Percentiles rank a stretch among this genome's conserved stretches.
phyloP scores from a whole-genome alignment of 2,113 vertebrate species.

The Pachycephala philippinensis region DNA sequence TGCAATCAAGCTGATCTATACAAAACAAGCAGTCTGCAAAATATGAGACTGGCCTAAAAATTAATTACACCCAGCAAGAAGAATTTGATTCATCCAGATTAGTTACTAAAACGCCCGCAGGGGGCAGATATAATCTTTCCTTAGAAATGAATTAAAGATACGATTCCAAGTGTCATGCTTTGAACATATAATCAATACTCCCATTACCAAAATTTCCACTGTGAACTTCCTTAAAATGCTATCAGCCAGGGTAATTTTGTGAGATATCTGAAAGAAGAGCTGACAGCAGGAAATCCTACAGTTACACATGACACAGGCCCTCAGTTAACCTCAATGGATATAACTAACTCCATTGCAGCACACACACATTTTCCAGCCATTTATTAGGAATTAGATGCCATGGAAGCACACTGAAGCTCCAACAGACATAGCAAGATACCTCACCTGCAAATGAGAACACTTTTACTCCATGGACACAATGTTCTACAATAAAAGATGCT shows the following conservation, averaged over 20 bases:
- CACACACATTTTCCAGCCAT: not conserved
- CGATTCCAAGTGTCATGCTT: slow-evolving; percentile 32
- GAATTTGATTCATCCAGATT: slow-evolving; percentile 31
- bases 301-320: not conserved
- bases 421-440: not conserved
- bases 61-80: slow-evolving; percentile 63
- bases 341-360: not conserved
- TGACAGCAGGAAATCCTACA: not conserved
- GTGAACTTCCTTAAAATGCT: slow-evolving; percentile 37
- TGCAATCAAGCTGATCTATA: not conserved
- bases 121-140: slow-evolving; percentile 12
- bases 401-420: not conserved
- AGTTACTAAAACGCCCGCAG: not conserved
- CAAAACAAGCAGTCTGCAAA: not conserved
- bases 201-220: slow-evolving; percentile 52
- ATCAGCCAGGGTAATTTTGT: slow-evolving; percentile 22
- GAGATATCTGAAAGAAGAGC: not conserved
- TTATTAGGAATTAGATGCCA: not conserved
- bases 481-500: not conserved
- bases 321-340: not conserved
- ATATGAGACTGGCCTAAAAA: slow-evolving; percentile 31
- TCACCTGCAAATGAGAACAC: not conserved
- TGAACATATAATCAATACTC: slow-evolving; percentile 55
- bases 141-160: slow-evolving; percentile 42
- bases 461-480: not conserved